A percentile compares a stretch with the other conserved stretches of the same genome.
phyloP scores from a whole-genome alignment of 2,113 vertebrate species.

The Gnathonemus echidnorhynchus region DNA sequence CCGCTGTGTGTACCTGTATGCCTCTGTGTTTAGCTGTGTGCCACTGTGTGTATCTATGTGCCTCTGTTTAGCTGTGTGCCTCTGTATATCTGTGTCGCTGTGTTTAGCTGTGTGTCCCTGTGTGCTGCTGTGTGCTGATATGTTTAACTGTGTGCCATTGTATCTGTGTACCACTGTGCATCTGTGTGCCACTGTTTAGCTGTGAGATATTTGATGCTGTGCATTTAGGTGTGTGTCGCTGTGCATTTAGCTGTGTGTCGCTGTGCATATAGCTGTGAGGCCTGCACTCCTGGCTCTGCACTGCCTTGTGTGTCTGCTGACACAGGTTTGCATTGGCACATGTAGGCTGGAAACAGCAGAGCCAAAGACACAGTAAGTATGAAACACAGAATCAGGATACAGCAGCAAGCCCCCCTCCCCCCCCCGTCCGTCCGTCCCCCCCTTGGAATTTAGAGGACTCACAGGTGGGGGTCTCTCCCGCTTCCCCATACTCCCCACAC shows the following conservation, averaged over 20 bases:
- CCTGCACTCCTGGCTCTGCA: background rate
- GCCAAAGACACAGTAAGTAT: background rate
- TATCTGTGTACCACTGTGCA: background rate
- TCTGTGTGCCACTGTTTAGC: conserved; percentile 37
- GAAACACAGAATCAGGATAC: background rate
- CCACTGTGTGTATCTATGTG: conserved; percentile 18
- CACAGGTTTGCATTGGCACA: conserved; percentile 7
- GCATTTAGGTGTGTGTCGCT: background rate
- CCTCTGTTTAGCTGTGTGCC: background rate
- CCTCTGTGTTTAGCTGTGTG: background rate
- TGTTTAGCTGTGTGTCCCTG: background rate
- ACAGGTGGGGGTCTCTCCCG: conserved; percentile 23
- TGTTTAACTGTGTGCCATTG: conserved; percentile 23
- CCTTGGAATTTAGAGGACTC: background rate
- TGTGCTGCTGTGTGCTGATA: background rate
- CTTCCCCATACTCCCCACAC: conserved; percentile 27
- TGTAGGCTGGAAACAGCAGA: conserved; percentile 3
- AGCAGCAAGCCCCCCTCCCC: background rate
- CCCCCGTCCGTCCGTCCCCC: background rate
- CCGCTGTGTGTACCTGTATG: too few species aligned
- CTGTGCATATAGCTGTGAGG: background rate
- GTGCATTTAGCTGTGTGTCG: too few species aligned
- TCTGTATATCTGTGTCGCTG: too few species aligned
- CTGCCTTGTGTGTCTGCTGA: background rate
- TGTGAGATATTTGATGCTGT: conserved; percentile 25